Evolutionary conservation across 2,113 vertebrate species (phyloP).

Genomic region (Megatriorchis doriae): DNA sequence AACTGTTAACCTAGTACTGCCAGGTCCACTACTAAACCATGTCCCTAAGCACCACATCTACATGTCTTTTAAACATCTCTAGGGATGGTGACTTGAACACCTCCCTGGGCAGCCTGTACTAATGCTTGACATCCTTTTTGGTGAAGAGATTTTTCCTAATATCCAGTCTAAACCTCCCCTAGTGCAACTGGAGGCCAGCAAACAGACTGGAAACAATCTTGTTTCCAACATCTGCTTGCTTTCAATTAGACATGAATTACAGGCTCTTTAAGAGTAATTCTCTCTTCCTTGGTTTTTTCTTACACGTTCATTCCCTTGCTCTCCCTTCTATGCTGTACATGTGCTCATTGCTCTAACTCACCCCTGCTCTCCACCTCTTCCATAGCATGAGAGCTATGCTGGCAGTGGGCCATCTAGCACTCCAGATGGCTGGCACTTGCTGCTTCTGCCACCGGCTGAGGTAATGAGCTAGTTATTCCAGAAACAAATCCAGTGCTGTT

Average conservation of each 20-base stretch:
- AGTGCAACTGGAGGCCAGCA: not conserved
- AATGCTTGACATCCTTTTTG: no score
- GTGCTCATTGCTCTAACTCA: not conserved
- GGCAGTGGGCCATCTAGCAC: not conserved
- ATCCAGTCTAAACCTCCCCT: no score
- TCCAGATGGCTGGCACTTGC: constrained; percentile 51
- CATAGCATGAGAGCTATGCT: not conserved
- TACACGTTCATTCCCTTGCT: not conserved
- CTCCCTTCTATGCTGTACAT: not conserved
- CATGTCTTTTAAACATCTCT: no score
- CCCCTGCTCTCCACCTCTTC: not conserved
- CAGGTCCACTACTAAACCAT: no score
- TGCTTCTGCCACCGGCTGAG: constrained; percentile 23
- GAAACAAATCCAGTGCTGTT: not conserved
- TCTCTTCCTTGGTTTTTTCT: not conserved
- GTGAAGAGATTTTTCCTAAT: no score
- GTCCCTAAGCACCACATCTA: no score
- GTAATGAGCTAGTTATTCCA: not conserved
- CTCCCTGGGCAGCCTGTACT: no score
- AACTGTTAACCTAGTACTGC: no score
- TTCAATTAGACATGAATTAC: not conserved
- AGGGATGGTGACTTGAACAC: no score
- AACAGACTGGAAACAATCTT: not conserved
- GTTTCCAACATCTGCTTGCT: not conserved
- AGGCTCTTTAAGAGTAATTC: not conserved